Conservation (phyloP, 1,140 invertebrate species). For the Apis florea region DNA sequence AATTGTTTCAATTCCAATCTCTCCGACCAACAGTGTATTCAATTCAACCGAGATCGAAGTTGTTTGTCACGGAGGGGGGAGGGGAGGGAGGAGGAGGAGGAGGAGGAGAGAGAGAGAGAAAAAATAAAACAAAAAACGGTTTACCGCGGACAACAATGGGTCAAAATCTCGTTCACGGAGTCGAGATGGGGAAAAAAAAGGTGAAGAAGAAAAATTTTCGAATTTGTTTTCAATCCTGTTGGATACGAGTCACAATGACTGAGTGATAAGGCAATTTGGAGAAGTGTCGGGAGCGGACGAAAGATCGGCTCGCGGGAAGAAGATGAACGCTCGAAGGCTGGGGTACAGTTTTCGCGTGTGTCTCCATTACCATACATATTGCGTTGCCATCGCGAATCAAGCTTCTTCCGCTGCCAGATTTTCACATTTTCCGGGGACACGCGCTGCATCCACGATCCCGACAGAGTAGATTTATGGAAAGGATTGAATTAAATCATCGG, state of each 20-base stretch:
- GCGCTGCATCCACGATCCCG: background rate
- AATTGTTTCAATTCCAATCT: background rate
- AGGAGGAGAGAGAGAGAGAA: no score
- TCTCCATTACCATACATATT: slow-evolving; percentile 48
- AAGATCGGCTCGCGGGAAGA: slow-evolving; percentile 17
- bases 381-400: slow-evolving; percentile 4
- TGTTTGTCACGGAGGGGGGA: no score
- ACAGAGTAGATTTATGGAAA: slow-evolving; percentile 23
- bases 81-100: fast-evolving
- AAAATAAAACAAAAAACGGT: background rate
- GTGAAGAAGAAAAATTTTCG: background rate
- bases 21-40: background rate
- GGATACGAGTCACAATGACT: slow-evolving; percentile 8
- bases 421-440: background rate
- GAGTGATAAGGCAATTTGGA: slow-evolving; percentile 43
- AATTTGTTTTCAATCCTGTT: background rate
- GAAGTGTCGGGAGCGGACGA: slow-evolving; percentile 27
- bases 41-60: background rate
- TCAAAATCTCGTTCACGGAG: no score
- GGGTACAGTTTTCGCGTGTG: background rate
- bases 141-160: background rate
- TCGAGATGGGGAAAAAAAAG: no score
- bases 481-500: slow-evolving; percentile 25
- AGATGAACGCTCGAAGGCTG: background rate
- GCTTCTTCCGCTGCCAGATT: slow-evolving; percentile 7